Evolutionary conservation across 2,797 vertebrate genomes (phyloP).

Genomic region (Acanthiza pusilla): DNA sequence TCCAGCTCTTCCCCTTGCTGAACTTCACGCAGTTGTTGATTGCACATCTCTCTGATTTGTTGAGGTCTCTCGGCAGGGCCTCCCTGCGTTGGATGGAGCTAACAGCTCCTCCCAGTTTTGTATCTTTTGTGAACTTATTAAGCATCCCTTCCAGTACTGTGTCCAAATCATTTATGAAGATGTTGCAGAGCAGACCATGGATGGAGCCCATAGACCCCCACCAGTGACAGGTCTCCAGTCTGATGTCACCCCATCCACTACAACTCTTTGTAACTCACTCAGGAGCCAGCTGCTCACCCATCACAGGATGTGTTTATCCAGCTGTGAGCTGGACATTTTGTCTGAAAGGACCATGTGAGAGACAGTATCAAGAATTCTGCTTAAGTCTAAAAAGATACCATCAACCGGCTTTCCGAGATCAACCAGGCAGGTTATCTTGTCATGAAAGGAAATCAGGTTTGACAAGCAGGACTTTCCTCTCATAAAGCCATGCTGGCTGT

Average conservation of each 20-base stretch:
- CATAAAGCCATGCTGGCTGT: accelerated
- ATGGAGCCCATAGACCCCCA: background rate
- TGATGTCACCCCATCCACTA: too few species aligned
- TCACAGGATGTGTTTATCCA: too few species aligned
- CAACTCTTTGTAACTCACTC: too few species aligned
- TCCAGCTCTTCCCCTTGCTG: accelerated
- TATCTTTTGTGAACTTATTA: background rate
- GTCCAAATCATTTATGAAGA: background rate
- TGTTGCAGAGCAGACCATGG: background rate
- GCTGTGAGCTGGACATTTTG: background rate
- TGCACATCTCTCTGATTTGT: too few species aligned
- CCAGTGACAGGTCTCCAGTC: background rate
- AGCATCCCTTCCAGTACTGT: background rate
- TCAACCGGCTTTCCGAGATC: background rate
- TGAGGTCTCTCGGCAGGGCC: background rate
- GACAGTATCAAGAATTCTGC: background rate
- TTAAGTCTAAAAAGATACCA: background rate
- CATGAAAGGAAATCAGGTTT: background rate
- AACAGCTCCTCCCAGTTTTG: background rate
- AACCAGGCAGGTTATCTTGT: background rate
- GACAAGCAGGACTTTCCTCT: background rate
- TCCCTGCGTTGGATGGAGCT: too few species aligned
- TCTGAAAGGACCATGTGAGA: background rate
- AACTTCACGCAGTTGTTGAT: accelerated
- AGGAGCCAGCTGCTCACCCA: background rate